These are phyloP conservation scores for Cyclura pinguis DNA, from an alignment of 2,797 vertebrate species.

Conservation along the genomic window DNA sequence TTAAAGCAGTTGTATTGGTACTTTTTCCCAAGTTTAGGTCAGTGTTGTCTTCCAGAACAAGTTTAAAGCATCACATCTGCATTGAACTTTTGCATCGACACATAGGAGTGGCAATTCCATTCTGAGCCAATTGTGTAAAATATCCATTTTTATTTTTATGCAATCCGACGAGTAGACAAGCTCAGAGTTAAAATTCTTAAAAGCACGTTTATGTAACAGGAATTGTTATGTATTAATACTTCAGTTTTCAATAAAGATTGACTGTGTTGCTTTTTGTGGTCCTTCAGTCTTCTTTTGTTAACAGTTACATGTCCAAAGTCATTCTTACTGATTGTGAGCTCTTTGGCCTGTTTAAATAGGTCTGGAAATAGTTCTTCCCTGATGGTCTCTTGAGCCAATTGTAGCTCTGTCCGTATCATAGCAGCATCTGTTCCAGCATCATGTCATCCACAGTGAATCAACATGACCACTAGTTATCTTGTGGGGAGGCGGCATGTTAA, in stretches of 20 bases:
- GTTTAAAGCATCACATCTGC: constrained; percentile 80
- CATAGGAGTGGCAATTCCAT: constrained; percentile 79
- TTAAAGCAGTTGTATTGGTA: constrained; percentile 81
- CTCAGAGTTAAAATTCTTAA: constrained; percentile 85
- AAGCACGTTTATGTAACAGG: constrained; percentile 87
- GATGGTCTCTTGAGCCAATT: not conserved
- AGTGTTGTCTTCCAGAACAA: constrained; percentile 85
- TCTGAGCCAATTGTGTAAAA: constrained; percentile 84
- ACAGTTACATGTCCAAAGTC: not conserved
- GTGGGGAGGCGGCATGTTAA: not conserved
- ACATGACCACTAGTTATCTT: not conserved
- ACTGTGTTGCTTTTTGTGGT: constrained; percentile 83
- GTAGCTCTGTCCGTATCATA: not conserved
- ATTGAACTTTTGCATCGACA: constrained; percentile 77
- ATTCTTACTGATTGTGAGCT: not conserved
- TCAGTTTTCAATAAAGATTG: constrained; percentile 90
- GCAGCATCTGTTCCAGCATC: not conserved
- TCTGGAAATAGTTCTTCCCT: not conserved
- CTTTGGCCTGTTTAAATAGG: not conserved
- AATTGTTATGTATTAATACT: constrained; percentile 89
- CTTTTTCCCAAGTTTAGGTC: constrained; percentile 81
- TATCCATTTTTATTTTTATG: constrained; percentile 85
- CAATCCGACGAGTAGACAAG: constrained; percentile 84
- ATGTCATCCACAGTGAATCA: not conserved
- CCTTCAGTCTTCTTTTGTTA: constrained; percentile 23